Conservation (phyloP, 35 echinoderm and acorn worm genomes). For the Apostichopus japonicus region DNA sequence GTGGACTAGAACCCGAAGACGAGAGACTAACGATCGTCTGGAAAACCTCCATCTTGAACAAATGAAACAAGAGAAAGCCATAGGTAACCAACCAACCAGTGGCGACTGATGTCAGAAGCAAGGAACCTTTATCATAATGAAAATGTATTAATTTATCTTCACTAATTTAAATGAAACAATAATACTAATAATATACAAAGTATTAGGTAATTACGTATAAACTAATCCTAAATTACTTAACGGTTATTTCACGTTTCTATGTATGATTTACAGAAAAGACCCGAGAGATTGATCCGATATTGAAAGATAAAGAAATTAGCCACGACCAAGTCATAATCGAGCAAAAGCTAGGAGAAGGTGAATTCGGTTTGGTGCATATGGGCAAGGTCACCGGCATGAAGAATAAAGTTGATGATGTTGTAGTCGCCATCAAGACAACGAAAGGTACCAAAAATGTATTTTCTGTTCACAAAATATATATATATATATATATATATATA, state of each 20-base stretch:
- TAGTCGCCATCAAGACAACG: not conserved
- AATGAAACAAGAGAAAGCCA: not conserved
- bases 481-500: not conserved
- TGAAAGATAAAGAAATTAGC: slow-evolving; percentile 24
- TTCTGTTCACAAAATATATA: not conserved
- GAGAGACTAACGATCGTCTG: not conserved
- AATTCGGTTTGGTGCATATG: slow-evolving; percentile 35
- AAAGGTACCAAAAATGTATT: not conserved
- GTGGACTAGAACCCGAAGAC: not conserved
- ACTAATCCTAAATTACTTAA: too few species aligned
- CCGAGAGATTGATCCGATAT: too few species aligned
- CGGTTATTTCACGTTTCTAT: too few species aligned
- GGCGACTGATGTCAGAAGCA: too few species aligned
- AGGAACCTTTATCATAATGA: too few species aligned
- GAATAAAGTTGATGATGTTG: not conserved
- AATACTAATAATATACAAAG: too few species aligned
- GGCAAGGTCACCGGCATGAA: not conserved
- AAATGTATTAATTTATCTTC: too few species aligned
- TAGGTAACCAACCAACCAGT: too few species aligned
- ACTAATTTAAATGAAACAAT: too few species aligned
- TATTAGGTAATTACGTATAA: too few species aligned
- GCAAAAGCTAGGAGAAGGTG: slow-evolving; percentile 19
- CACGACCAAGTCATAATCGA: slow-evolving; percentile 10
- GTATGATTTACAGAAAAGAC: too few species aligned
- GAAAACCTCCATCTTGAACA: not conserved